Conservation (phyloP, 2,888 invertebrate species). For the Chloroclysta siterata region DNA sequence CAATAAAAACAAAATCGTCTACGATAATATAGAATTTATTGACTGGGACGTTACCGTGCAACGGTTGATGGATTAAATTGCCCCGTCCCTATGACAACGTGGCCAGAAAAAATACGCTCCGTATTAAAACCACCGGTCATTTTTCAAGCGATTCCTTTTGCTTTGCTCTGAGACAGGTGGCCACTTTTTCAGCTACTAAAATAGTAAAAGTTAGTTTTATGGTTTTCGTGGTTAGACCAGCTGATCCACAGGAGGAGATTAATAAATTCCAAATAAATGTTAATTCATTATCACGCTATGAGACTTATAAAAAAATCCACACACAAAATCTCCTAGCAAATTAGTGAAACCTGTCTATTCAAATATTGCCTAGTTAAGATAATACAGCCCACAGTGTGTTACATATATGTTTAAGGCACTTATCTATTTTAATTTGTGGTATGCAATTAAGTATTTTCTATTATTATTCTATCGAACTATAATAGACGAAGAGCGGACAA, state of each 20-base stretch:
- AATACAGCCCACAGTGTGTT: too few species aligned
- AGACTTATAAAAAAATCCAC: too few species aligned
- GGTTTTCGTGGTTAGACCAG: background rate
- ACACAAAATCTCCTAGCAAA: too few species aligned
- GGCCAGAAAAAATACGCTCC: slow-evolving; percentile 82
- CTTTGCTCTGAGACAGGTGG: slow-evolving; percentile 76
- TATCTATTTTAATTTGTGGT: too few species aligned
- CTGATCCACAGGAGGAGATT: too few species aligned
- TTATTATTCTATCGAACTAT: too few species aligned
- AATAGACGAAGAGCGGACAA: too few species aligned
- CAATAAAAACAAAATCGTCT: slow-evolving; percentile 80
- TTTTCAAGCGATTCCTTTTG: slow-evolving; percentile 84
- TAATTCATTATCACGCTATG: background rate
- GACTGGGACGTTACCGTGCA: slow-evolving; percentile 72
- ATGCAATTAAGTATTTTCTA: too few species aligned
- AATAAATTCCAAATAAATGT: too few species aligned
- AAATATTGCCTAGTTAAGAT: too few species aligned
- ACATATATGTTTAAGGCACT: too few species aligned
- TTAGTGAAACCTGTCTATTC: too few species aligned
- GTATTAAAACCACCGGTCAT: slow-evolving; percentile 85
- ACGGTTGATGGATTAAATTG: slow-evolving; percentile 85
- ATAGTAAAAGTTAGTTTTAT: slow-evolving; percentile 3
- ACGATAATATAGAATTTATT: slow-evolving; percentile 82
- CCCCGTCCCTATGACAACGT: slow-evolving; percentile 84
- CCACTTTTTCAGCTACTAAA: slow-evolving; percentile 55